These are phyloP conservation scores for Synergus japonicus DNA, from an alignment of 2,888 invertebrate genomes.

Conservation along the genomic window DNA sequence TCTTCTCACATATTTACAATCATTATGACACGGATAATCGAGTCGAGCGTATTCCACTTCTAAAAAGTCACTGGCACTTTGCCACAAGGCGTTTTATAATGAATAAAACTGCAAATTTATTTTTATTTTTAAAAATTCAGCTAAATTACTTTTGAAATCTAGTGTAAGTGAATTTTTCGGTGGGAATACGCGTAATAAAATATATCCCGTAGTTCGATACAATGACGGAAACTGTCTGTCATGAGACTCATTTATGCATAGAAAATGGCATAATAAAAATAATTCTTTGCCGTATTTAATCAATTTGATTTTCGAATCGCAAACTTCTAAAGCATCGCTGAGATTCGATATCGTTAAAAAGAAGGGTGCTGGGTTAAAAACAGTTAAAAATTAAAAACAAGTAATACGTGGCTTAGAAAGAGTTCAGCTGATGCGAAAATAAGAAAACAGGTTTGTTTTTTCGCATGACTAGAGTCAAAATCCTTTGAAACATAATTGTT, in stretches of 20 bases:
- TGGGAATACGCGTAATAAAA: slow-evolving; percentile 47
- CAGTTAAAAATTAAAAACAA: slow-evolving; percentile 7
- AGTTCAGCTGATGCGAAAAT: slow-evolving; percentile 1
- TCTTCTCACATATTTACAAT: slow-evolving; percentile 68
- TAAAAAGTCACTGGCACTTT: slow-evolving; percentile 42
- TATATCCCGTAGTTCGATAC: slow-evolving; percentile 49
- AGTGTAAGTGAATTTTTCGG: slow-evolving; percentile 49
- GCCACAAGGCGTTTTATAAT: slow-evolving; percentile 42
- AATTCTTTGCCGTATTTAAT: not conserved
- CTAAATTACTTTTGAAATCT: not conserved
- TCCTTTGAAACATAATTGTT: slow-evolving; percentile 35
- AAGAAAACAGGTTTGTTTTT: slow-evolving; percentile 10
- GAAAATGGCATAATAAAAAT: slow-evolving; percentile 24
- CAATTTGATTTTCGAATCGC: not conserved
- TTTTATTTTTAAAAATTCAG: not conserved
- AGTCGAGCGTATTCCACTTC: slow-evolving; percentile 6
- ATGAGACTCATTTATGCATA: slow-evolving; percentile 53
- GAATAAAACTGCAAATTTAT: not conserved
- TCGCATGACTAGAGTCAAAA: slow-evolving; percentile 63
- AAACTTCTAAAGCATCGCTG: not conserved
- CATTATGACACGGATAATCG: slow-evolving; percentile 60
- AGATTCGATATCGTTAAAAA: not conserved
- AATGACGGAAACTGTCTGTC: slow-evolving; percentile 56
- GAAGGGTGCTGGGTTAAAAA: not conserved
- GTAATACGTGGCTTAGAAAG: slow-evolving; percentile 1